Base-by-base conservation (phyloP, 35 echinoderm and acorn worm genomes). In the Patiria miniata region DNA sequence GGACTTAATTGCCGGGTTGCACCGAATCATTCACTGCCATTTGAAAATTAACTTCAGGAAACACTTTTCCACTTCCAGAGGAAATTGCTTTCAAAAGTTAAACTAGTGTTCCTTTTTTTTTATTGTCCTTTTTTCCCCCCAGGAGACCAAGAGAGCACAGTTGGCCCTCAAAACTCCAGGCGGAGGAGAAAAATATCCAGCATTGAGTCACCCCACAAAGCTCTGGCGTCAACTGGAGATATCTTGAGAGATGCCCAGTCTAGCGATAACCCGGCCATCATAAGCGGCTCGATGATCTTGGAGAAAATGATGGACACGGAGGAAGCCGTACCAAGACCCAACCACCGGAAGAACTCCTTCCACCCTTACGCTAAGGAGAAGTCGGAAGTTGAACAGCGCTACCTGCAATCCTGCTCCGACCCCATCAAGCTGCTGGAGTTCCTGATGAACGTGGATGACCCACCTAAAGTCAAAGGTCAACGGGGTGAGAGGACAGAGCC, bases 231-330 rank as follows among this genome's bases (percentile, higher is more conserved):
- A 26, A 73, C 26, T 10, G 34, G 29, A 23, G 26, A 22, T 36
- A 10, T 32, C 29, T 34, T 30, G 5, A 73, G 26, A 23, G 65
- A 73, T 73, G 26, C 21, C 14, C 26, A 14, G 34, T 14, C 26
- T 9, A 34, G 26, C 2, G 65, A 73, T 26, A 12, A 12, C 12
- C 4, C 42, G 4, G 4, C 42, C 42, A 6, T 4, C 12, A 47
- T 47, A 4, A 8, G 65, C 34, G 65, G 65, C 21, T 73, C 26
- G 34, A 73, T 10, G 14, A 34, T 34, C 34, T 23, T 73, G 18
- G 65, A 36, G 29, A 73, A 73, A 30, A 73, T 73, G 65, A 73
- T 73, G 65, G 65, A 73, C 34, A 34, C 65, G 21, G 65, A 34
- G 65, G 65, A 73, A 30, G 65, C 26, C 34, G 5, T 15, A 14